Base-by-base conservation (phyloP, 2,797 vertebrate species). In the Acrocephalus scirpaceus region DNA sequence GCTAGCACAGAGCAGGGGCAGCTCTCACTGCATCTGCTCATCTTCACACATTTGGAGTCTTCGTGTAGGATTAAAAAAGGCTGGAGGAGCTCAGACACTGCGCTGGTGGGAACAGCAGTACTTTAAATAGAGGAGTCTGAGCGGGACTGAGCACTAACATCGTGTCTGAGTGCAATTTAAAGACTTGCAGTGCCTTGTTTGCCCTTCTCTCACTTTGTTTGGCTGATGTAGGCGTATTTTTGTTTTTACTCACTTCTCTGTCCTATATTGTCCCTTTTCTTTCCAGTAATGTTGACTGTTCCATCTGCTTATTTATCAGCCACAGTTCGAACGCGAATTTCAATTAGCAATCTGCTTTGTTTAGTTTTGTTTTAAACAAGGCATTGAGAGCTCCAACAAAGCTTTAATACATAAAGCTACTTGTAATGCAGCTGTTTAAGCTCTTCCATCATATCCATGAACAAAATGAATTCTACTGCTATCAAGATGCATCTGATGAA, bases 321-420 rank as follows among this genome's bases (percentile, higher is more conserved):
- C 78, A 20, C 80, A 15, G 64, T 82, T 91, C 16, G 60, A 96
- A 96, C 19, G 29, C 3, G 16, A 80, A 96, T 96, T 95, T 94
- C 93, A 95, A 96, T 97, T 94, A 96, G 92, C 96, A 96, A 90
- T 94, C 94, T 95, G 92, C 83, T 94, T 91, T 94, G 86, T 93
- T 92, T 89, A 45, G 84, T 51, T 91, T 92, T 53, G 70, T 86
- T 79, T 97, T 91, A 95, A 91, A 92, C 80, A 93, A 91, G 58
- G 90, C 95, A 66, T 65, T 80, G 93, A 96, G 80, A 81, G 78
- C 69, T 81, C 48, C 84, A 42, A 67, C 93, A 90, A 93, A 91
- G 93, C 95, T 93, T 88, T 93, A 90, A 78, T 91, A 86, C 81
- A 84, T 88, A 81, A 78, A 92, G 38, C 92, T 81, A 42, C 92